A percentile compares a stretch with the other conserved stretches of the same genome.
These are phyloP conservation scores for Centrocercus urophasianus DNA, from an alignment of 2,113 vertebrate genomes.

Conservation along the genomic window DNA sequence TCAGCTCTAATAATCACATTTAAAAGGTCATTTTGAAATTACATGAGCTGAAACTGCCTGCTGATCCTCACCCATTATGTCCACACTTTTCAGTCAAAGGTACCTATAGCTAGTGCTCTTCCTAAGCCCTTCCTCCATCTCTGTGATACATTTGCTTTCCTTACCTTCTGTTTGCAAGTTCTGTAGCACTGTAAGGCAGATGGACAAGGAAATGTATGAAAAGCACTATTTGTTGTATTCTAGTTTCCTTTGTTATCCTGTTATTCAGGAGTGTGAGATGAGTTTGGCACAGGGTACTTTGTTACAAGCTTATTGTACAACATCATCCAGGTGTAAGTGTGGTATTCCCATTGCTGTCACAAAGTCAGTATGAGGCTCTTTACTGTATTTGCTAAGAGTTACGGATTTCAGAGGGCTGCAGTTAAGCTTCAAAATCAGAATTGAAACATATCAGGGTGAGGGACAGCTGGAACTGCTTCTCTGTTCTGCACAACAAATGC, in stretches of 20 bases:
- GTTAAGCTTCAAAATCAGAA: background rate
- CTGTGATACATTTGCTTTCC: background rate
- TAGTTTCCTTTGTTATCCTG: background rate
- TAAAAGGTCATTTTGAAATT: conserved; percentile 33
- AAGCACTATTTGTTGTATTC: background rate
- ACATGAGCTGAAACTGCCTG: background rate
- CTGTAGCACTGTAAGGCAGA: background rate
- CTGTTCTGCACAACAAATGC: background rate
- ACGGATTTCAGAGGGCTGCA: background rate
- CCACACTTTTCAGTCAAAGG: background rate
- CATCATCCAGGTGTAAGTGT: background rate
- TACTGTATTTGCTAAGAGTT: background rate
- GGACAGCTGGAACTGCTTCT: background rate
- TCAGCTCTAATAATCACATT: background rate
- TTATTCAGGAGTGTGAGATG: background rate
- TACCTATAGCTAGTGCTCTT: background rate
- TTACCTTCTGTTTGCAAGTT: background rate
- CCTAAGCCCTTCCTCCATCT: background rate
- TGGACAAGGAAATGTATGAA: background rate
- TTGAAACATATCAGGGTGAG: background rate
- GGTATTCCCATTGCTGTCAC: background rate
- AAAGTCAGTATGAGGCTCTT: background rate
- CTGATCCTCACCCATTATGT: background rate
- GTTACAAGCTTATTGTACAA: background rate
- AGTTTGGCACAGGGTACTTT: background rate